A percentile compares a stretch with the other conserved stretches of the same genome.
These are phyloP conservation scores for Orthosia gracilis DNA, from an alignment of 2,888 invertebrate genomes.

Conservation along the genomic window DNA sequence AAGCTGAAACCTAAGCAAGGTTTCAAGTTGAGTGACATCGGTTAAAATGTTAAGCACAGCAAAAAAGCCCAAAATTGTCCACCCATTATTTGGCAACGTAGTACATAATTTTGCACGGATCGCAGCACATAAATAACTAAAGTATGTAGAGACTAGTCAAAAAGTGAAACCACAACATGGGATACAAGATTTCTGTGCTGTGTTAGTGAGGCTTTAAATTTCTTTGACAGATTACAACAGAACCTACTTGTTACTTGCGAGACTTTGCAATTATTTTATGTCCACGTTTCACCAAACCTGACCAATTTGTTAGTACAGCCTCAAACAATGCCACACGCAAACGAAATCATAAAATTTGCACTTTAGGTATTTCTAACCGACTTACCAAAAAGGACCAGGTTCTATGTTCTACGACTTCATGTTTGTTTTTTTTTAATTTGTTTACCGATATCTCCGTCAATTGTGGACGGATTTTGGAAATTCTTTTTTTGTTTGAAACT, in stretches of 20 bases:
- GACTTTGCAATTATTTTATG: background rate
- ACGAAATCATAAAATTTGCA: background rate
- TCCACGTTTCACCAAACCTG: background rate
- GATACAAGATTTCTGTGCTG: background rate
- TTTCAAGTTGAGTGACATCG: slow-evolving; percentile 18
- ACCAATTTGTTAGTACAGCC: background rate
- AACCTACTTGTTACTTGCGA: background rate
- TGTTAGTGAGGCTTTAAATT: background rate
- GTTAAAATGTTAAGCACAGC: background rate
- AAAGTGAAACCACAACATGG: background rate
- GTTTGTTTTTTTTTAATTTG: no score
- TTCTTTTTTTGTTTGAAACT: no score
- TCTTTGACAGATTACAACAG: background rate
- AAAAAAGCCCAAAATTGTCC: background rate
- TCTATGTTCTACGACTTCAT: no score
- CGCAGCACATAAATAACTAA: background rate
- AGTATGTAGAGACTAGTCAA: background rate
- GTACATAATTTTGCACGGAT: slow-evolving; percentile 2
- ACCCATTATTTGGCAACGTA: slow-evolving; percentile 5
- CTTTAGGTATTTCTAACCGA: no score
- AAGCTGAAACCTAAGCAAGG: no score
- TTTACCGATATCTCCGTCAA: no score
- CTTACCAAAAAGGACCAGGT: no score
- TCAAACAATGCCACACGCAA: background rate
- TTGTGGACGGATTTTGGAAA: no score